phyloP scores from a whole-genome alignment of 2,113 vertebrate species.

The Paratilapia polleni region DNA sequence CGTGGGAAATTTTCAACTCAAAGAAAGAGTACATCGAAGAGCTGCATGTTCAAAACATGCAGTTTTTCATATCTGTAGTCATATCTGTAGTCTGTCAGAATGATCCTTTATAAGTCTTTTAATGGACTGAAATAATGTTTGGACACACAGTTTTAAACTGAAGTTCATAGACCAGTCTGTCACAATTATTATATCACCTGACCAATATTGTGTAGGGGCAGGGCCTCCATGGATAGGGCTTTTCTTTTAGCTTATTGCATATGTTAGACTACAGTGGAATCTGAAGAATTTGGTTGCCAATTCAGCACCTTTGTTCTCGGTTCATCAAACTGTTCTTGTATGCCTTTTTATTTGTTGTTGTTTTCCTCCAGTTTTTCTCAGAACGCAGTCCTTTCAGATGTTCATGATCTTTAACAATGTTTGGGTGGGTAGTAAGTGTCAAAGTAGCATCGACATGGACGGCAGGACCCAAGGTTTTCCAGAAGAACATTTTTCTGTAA shows the following conservation, averaged over 20 bases:
- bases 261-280: not conserved
- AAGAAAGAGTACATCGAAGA: not conserved
- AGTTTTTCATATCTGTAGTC: accelerated
- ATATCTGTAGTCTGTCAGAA: not conserved
- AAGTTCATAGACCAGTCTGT: not conserved
- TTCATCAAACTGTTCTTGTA: not conserved
- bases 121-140: not conserved
- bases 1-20: not conserved
- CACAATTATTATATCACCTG: too few species aligned
- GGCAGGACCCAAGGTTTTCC: too few species aligned
- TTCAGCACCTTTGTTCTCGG: not conserved
- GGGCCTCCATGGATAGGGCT: not conserved
- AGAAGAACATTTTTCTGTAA: not conserved
- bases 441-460: too few species aligned
- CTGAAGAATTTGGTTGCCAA: not conserved
- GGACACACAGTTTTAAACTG: not conserved
- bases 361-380: not conserved
- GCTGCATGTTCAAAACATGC: not conserved
- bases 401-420: too few species aligned
- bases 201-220: not conserved
- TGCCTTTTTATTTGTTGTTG: too few species aligned
- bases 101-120: not conserved
- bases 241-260: too few species aligned
- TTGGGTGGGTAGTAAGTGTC: too few species aligned
- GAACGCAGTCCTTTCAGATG: too few species aligned